Conservation (phyloP, 2,113 vertebrate species). For the Boleophthalmus pectinirostris region DNA sequence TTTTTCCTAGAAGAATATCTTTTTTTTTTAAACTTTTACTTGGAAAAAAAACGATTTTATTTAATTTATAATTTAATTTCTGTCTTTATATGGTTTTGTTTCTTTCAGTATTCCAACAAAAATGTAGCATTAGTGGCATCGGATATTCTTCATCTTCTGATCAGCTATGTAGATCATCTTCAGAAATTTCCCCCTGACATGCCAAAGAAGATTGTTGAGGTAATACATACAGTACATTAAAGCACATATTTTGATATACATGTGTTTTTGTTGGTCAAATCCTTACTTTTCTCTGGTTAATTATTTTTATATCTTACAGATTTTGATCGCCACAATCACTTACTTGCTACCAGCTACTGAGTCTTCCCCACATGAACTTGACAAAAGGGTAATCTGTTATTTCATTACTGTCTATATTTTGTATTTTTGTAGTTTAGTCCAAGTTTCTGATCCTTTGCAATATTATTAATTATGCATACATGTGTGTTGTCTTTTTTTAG, state of each 20-base stretch:
- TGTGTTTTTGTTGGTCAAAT: not conserved
- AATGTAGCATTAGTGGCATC: constrained; percentile 94
- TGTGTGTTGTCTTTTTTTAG: constrained; percentile 63
- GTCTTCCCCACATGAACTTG: constrained; percentile 93
- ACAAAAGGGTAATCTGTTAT: constrained; percentile 87
- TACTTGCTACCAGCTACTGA: constrained; percentile 91
- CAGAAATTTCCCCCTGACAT: constrained; percentile 90
- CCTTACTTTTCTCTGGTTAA: not conserved
- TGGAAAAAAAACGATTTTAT: no score
- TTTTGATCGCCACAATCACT: constrained; percentile 97
- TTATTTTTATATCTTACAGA: constrained; percentile 68
- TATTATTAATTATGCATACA: not conserved
- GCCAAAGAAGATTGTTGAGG: constrained; percentile 95
- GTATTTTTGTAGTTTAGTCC: not conserved
- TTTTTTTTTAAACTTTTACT: no score
- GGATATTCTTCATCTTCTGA: constrained; percentile 92
- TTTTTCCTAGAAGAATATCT: not conserved
- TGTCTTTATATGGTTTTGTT: constrained; percentile 12
- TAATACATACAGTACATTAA: constrained; percentile 53
- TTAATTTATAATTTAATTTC: not conserved
- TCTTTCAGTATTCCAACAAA: constrained; percentile 93
- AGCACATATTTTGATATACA: not conserved
- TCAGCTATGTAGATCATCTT: constrained; percentile 91
- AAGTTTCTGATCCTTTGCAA: not conserved
- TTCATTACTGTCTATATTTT: no score